Percentiles rank a stretch among this genome's conserved stretches.
Conservation (phyloP, 2,797 vertebrate genomes). For the Myotis myotis region DNA sequence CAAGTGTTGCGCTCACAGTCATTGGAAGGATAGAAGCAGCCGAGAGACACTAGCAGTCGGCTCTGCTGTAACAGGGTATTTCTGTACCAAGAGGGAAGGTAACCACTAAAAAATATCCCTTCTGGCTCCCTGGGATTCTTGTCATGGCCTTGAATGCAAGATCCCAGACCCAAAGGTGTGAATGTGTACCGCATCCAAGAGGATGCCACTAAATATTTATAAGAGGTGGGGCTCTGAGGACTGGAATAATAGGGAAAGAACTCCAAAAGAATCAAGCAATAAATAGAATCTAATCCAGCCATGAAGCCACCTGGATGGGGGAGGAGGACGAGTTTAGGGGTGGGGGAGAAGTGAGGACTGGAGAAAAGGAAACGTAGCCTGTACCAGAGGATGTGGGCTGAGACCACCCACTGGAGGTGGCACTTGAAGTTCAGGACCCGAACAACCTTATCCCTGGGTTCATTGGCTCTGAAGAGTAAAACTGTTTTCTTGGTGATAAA, state of each 20-base stretch:
- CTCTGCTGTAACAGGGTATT: background rate
- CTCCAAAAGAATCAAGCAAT: background rate
- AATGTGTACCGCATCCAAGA: fast-evolving
- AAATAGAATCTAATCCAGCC: background rate
- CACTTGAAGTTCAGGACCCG: background rate
- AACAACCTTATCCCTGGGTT: background rate
- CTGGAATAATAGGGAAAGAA: background rate
- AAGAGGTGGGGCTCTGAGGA: background rate
- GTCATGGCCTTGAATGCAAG: background rate
- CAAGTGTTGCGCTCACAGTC: background rate
- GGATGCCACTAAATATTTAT: background rate
- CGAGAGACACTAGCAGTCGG: background rate
- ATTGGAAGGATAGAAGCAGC: background rate
- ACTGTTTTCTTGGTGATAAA: background rate
- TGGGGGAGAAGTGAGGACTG: background rate
- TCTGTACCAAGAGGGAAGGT: background rate
- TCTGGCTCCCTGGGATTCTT: background rate
- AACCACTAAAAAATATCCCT: background rate
- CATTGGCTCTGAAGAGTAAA: background rate
- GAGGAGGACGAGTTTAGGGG: too few relatives aligned
- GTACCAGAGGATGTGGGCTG: background rate
- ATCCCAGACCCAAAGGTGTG: background rate
- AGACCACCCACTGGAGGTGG: background rate
- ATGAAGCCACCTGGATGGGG: background rate
- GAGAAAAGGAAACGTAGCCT: background rate